Percentiles rank a stretch among this genome's conserved stretches.
phyloP scores from a whole-genome alignment of 2,113 vertebrate species.

The Centropus unirufus region DNA sequence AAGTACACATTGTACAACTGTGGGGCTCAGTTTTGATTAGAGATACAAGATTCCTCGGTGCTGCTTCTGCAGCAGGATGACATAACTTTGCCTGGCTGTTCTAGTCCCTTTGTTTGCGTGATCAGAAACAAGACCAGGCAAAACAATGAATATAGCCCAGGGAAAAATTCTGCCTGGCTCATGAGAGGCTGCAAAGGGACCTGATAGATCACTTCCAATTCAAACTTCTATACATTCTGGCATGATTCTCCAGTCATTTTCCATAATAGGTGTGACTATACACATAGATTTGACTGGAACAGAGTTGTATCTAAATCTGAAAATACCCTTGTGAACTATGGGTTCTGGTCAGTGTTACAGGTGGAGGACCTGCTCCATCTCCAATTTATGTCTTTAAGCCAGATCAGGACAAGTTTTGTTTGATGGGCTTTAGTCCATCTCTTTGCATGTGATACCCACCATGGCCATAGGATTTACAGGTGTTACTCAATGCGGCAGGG shows the following conservation, averaged over 20 bases:
- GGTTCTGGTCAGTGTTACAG: neutral
- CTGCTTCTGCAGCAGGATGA: neutral
- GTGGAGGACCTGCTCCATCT: neutral
- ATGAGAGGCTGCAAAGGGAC: neutral
- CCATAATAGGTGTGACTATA: neutral
- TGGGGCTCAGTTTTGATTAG: conserved; percentile 4
- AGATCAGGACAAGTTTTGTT: neutral
- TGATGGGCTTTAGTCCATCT: neutral
- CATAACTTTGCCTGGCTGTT: conserved; percentile 21
- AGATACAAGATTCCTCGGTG: neutral
- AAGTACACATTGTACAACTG: conserved; percentile 15
- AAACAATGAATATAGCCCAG: conserved; percentile 23
- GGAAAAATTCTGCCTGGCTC: conserved; percentile 22
- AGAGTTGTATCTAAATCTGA: neutral
- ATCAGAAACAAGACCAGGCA: conserved; percentile 52
- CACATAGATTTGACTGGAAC: neutral
- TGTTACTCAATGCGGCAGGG: neutral
- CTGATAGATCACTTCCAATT: conserved; percentile 38
- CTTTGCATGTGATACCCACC: neutral
- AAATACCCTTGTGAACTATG: neutral
- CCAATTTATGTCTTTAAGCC: neutral
- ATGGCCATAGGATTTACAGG: neutral
- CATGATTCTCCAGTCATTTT: conserved; percentile 3
- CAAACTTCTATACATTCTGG: conserved; percentile 4
- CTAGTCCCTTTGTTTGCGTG: conserved; percentile 31